Evolutionary conservation across 2,888 invertebrate species (phyloP).

Genomic region (Erebia aethiops): DNA sequence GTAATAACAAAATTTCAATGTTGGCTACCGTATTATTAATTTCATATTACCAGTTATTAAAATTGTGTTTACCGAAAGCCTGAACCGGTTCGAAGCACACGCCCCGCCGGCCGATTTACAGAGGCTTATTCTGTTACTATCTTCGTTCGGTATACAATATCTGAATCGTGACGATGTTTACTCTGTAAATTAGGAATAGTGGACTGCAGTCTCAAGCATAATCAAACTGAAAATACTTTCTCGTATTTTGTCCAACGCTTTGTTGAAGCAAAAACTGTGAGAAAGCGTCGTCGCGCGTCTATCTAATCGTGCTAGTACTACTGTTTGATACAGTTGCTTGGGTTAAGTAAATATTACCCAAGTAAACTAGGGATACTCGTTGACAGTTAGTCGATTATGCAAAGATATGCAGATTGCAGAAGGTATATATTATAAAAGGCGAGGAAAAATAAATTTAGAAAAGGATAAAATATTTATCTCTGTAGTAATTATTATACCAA

Average conservation of each 20-base stretch:
- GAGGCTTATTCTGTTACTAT: constrained; percentile 19
- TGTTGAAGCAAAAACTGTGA: no score
- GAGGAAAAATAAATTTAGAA: no score
- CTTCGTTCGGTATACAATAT: neutral
- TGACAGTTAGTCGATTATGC: neutral
- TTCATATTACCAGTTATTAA: constrained; percentile 17
- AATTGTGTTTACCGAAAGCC: constrained; percentile 21
- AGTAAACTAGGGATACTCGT: no score
- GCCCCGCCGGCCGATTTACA: constrained; percentile 12
- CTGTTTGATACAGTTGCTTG: no score
- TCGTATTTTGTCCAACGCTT: neutral
- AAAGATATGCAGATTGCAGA: neutral
- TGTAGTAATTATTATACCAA: no score
- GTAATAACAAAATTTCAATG: constrained; percentile 8
- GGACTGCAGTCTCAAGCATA: neutral
- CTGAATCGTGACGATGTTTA: neutral
- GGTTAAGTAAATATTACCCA: no score
- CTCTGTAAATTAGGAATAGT: neutral
- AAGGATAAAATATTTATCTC: no score
- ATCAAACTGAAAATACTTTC: neutral
- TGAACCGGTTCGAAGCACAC: constrained; percentile 15
- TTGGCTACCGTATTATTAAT: constrained; percentile 13
- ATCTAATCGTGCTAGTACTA: no score
- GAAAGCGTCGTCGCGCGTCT: no score
- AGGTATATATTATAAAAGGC: neutral